Base-by-base conservation (phyloP, 2,113 vertebrate species). In the Phalacrocorax brasilianus region DNA sequence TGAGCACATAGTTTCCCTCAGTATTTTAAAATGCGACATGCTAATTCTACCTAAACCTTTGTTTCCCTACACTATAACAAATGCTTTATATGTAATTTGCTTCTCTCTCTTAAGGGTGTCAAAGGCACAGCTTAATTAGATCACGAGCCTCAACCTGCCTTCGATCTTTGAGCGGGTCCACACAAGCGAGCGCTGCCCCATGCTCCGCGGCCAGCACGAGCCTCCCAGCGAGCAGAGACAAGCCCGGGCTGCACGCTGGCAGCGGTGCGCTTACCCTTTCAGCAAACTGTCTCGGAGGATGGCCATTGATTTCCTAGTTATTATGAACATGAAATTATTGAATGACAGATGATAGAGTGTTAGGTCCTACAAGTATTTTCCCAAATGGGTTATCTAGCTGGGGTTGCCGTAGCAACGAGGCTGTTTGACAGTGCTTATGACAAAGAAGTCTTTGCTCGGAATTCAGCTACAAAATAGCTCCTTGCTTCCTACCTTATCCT, bases 291-390 rank as follows among this genome's bases (percentile, higher is more conserved):
- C 98, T 98, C 97, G 3, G 93, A 98, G 98, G 98, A 98, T 85
- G 95, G 92, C 81, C 97, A 99, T 98, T 98, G 98, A 99, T 99
- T 99, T 99, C 97, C 97, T 98, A 97, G 98, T 99, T 99, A 99
- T 98, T 98, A 98, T 98, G 98, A 99, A 99, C 98, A 99, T 93
- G 96, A 98, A 98, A 99, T 99, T 99, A 99, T 99, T 98, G 98
- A 99, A 98, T 98, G 98, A 98, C 98, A 98, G 98, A 98, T 98
- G 98, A 99, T 99, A 98, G 98, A 98, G 98, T 98, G 98, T 98
- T 98, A 97, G 98, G 98, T 97, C 97, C 98, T 97, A 97, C 97
- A 96, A 98, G 98, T 98, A 98, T 98, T 98, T 98, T 98, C 98
- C 97, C 98, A 98, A 96, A 98, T 97, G 98, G 98, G 97, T 97